phyloP scores from a whole-genome alignment of 2,888 invertebrate genomes.

The Thumatha senex region DNA sequence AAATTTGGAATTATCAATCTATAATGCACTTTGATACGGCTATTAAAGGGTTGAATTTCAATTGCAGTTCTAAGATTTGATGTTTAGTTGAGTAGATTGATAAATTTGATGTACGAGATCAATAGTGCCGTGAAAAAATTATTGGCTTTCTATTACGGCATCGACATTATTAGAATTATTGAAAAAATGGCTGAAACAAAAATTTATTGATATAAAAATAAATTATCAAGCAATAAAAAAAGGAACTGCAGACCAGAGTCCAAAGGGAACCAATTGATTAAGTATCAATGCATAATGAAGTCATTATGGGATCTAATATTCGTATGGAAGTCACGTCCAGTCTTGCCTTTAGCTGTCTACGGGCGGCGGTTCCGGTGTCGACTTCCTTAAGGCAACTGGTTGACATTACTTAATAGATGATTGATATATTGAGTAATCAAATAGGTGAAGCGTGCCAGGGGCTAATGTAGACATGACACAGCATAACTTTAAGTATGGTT shows the following conservation, averaged over 20 bases:
- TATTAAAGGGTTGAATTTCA: constrained; percentile 43
- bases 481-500: neutral
- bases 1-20: constrained; percentile 53
- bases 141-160: constrained; percentile 40
- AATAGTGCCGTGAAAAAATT: constrained; percentile 57
- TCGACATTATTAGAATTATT: constrained; percentile 11
- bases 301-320: no score
- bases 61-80: constrained; percentile 32
- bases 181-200: neutral
- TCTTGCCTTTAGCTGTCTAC: constrained; percentile 18
- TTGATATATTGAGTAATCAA: constrained; percentile 20
- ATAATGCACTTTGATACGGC: constrained; percentile 43
- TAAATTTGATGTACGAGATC: constrained; percentile 57
- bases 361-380: constrained; percentile 38
- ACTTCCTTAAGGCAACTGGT: constrained; percentile 21
- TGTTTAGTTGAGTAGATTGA: constrained; percentile 49
- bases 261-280: no score
- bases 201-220: neutral
- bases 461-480: neutral
- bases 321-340: constrained; percentile 20
- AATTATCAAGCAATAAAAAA: neutral
- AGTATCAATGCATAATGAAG: no score
- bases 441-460: constrained; percentile 4
- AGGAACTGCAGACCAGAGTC: no score
- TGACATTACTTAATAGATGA: constrained; percentile 21